Evolutionary conservation across 1,140 invertebrate species (phyloP), one percentile per base, ranked within the genome.

Genomic region (Matsumurasca onukii): DNA sequence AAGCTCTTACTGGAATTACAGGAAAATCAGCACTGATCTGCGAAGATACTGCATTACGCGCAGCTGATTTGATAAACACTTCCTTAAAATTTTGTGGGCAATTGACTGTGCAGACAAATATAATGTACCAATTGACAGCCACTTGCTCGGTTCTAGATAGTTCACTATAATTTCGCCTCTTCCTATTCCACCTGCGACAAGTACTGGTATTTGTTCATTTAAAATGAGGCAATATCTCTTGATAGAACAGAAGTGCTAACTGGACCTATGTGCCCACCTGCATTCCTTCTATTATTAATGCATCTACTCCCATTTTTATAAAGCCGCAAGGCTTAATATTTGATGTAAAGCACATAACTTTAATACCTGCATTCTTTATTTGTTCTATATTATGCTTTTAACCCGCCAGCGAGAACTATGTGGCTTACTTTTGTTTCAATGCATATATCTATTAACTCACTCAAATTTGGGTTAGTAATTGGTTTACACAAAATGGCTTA

Each of bases 141-240:
- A 67, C 48, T 55, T 67, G 66, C 66, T 59, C 66, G 55, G 15
- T 57, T 59, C 20, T 59, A 67, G 27, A 27, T 59, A 59, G 27
- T 59, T 55, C 22, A 55, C 49, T 67, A 67, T 59, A 12, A 59
- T 55, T 67, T 55, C 48, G 27, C 66, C 66, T 59, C 48, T 55
- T 67, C 48, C 45, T 59, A 67, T 67, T 67, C 66, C 66, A 59
- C 66, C 66, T 67, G 66, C 66, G 51, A 55, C 66, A 59, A 67
- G 24, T 3, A 67, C 49, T 57, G 66, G 66, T 59, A 30, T 67
- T 55, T 59, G 9, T n/a, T 59, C 66, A 30, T 59, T 55, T 67
- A 55, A 55, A 55, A 55, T 63, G 61, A 63, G 61, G 61, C n/a
- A 25, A 67, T 55, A 51, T 59, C 49, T 57, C 24, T 57, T 59